Base-by-base conservation (phyloP, 2,113 vertebrate genomes). In the Ardeotis arabs region DNA sequence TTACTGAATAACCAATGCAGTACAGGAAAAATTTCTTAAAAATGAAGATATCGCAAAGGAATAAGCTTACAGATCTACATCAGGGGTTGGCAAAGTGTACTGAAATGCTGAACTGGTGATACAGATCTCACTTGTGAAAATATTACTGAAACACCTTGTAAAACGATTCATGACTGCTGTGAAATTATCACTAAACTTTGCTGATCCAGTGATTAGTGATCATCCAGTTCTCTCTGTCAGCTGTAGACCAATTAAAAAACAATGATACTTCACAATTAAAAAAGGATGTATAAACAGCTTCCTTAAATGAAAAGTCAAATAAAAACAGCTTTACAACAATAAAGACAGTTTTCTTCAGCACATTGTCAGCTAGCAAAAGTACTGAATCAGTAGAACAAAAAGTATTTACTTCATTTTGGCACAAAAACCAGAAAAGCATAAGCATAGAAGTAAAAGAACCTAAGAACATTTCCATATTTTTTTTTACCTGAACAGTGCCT, bases 401-500 rank as follows among this genome's bases (percentile, higher is more conserved):
- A 55, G 10, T 2, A 37, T 15, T 68, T 17, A 41, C 6, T 59
- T 41, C 4, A 49, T 44, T 69, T 66, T 31, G 79, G 44, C 29
- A 60, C 2, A 33, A 69, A 84, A 87, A 52, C 3, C 27, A 67
- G 35, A 8, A 6, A 79, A 64, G 6, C 3, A 4, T 13, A 58
- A 85, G n/a, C 28, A 89, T 5, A 55, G 22, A 58, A 69, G 10
- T 4, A 60, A 50, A 70, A 70, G 52, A 19, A 11, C 2, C 35
- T 50, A 28, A 44, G 22, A 66, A 7, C 5, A 23, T 19, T 47
- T 84, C 62, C 23, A n/a, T 60, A 1, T 47, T 7, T 77, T 47
- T 92, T 39, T 58, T 91, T 93, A 98, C 98, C 94, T 97, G 96
- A 79, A 67, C 76, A 27, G 89, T 53, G 67, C 75, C 85, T 68